Conservation (phyloP, 2,888 invertebrate species). For the Dicycla oo region DNA sequence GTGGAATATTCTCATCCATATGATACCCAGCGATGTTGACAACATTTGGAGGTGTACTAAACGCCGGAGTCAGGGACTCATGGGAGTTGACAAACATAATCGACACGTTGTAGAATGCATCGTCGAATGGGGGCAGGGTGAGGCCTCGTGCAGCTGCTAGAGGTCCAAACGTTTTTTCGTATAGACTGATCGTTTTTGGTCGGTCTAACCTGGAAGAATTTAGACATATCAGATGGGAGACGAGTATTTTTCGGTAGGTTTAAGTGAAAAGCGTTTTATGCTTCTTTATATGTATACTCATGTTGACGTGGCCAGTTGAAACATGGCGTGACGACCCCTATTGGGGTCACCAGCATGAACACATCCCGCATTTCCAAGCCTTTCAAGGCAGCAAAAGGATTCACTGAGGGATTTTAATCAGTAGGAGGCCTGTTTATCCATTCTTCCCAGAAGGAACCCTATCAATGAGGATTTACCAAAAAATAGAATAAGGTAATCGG, state of each 20-base stretch:
- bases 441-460: no score
- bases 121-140: slow-evolving; percentile 67
- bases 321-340: no score
- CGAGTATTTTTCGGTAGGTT: not conserved
- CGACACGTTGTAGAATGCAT: slow-evolving; percentile 72
- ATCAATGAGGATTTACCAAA: no score
- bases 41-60: slow-evolving; percentile 75
- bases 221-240: not conserved
- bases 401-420: no score
- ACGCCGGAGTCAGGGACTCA: slow-evolving; percentile 70
- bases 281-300: no score
- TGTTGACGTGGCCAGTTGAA: no score
- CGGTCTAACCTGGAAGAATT: slow-evolving; percentile 62
- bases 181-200: slow-evolving; percentile 50
- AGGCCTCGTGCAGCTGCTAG: slow-evolving; percentile 73
- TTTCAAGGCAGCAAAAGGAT: no score
- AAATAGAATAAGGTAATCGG: no score
- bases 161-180: slow-evolving; percentile 67
- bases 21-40: slow-evolving; percentile 79
- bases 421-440: no score
- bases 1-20: slow-evolving; percentile 71
- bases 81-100: slow-evolving; percentile 77
- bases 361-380: no score
- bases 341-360: no score
- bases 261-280: no score